A percentile compares a stretch with the other conserved stretches of the same genome.
These are phyloP conservation scores for Lampris megalopsis DNA, from an alignment of 2,113 vertebrate genomes.

Conservation along the genomic window DNA sequence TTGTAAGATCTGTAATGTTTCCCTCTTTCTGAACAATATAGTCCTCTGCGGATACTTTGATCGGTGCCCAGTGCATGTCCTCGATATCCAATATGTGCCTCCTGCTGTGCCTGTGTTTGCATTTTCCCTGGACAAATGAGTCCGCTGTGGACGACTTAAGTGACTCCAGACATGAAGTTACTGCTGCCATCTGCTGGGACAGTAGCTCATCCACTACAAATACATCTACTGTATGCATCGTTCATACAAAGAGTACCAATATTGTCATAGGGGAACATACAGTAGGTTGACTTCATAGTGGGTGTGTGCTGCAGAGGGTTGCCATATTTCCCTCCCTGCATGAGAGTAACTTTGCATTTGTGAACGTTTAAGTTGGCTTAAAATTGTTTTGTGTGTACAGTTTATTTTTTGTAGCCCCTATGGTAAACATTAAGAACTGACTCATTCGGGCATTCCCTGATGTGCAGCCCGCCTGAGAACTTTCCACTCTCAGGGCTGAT, in stretches of 20 bases:
- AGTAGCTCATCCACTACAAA: background rate
- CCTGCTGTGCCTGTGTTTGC: constrained; percentile 4
- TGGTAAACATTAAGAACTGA: background rate
- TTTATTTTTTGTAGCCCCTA: background rate
- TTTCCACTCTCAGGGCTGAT: constrained; percentile 61
- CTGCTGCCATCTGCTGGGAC: constrained; percentile 65
- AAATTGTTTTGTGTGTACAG: background rate
- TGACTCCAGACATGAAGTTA: background rate
- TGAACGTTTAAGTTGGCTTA: background rate
- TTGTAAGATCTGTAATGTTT: too few species aligned
- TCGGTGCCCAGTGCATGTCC: too few species aligned
- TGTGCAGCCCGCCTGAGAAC: constrained; percentile 10
- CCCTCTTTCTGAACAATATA: too few species aligned
- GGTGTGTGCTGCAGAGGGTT: background rate
- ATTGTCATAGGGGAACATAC: background rate
- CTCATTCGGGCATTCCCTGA: constrained; percentile 15
- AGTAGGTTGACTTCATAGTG: background rate
- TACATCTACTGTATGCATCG: background rate
- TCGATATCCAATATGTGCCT: background rate
- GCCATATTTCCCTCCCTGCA: background rate
- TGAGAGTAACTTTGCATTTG: background rate
- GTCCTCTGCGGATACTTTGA: too few species aligned
- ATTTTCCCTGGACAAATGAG: background rate
- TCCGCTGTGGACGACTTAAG: background rate
- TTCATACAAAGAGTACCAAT: background rate